phyloP scores from a whole-genome alignment of 2,113 vertebrate genomes.

The Varanus komodoensis region DNA sequence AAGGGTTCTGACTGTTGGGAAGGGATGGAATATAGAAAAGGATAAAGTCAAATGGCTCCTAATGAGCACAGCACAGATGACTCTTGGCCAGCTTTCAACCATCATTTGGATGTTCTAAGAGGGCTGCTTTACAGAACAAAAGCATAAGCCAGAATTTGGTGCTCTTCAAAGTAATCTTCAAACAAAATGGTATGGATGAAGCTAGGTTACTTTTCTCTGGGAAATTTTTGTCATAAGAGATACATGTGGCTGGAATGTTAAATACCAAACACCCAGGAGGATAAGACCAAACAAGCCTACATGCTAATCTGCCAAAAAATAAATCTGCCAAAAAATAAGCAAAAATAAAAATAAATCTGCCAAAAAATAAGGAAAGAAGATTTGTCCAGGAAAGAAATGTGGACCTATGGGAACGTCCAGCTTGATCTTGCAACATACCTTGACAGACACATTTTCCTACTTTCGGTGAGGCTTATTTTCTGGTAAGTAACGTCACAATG shows the following conservation, averaged over 20 bases:
- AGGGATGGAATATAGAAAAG: not conserved
- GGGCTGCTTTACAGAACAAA: not conserved
- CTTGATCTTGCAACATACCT: not conserved
- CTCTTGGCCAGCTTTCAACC: not conserved
- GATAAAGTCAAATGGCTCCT: not conserved
- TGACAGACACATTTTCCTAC: no score
- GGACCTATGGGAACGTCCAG: not conserved
- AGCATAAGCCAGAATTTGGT: slow-evolving; percentile 7
- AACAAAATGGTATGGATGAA: slow-evolving; percentile 25
- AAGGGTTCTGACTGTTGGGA: not conserved
- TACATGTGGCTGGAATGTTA: slow-evolving; percentile 15
- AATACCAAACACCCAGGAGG: slow-evolving; percentile 31
- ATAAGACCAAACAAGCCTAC: not conserved
- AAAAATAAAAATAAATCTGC: no score
- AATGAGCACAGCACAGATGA: not conserved
- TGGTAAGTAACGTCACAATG: not conserved
- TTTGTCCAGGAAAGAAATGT: not conserved
- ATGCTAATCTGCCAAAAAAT: no score
- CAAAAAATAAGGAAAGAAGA: not conserved
- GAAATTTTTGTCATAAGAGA: slow-evolving; percentile 2
- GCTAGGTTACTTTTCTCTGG: slow-evolving; percentile 26
- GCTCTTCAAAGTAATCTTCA: slow-evolving; percentile 46
- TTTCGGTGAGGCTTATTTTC: not conserved
- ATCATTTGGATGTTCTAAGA: slow-evolving; percentile 16
- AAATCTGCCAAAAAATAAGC: no score